A percentile compares a stretch with the other conserved stretches of the same genome.
phyloP scores from a whole-genome alignment of 2,797 vertebrate species.

The Sandelia bainsii region DNA sequence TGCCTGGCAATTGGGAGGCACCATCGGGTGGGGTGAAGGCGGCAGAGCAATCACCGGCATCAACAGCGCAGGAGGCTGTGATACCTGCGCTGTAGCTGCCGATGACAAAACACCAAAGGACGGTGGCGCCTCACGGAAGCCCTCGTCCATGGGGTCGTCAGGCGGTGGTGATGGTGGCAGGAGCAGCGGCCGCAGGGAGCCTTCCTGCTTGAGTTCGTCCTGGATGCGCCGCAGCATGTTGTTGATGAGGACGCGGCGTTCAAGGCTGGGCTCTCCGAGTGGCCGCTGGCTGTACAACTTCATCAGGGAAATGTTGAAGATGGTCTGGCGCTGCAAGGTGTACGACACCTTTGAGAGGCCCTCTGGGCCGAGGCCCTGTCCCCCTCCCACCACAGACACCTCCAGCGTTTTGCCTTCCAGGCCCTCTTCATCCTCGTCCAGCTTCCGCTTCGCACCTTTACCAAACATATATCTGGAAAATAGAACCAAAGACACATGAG shows the following conservation, averaged over 20 bases:
- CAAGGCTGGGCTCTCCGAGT: constrained; percentile 93
- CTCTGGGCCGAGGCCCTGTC: constrained; percentile 82
- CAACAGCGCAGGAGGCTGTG: constrained; percentile 81
- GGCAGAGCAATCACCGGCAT: constrained; percentile 77
- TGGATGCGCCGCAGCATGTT: constrained; percentile 98
- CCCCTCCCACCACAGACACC: constrained; percentile 82
- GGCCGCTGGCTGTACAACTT: constrained; percentile 97
- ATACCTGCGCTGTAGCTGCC: constrained; percentile 78
- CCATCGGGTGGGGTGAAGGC: constrained; percentile 88
- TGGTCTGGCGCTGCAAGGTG: constrained; percentile 98
- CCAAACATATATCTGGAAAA: constrained; percentile 98
- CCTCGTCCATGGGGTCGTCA: constrained; percentile 87
- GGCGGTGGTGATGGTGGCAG: constrained; percentile 88
- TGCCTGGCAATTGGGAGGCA: constrained; percentile 82
- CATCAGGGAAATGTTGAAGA: constrained; percentile 99
- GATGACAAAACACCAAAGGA: constrained; percentile 86
- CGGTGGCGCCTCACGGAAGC: constrained; percentile 90
- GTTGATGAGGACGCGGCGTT: constrained; percentile 97
- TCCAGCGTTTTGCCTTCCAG: constrained; percentile 98
- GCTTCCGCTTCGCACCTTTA: constrained; percentile 99
- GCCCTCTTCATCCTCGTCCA: constrained; percentile 99
- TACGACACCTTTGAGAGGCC: constrained; percentile 97
- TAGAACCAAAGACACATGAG: neutral
- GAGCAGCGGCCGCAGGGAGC: constrained; percentile 90
- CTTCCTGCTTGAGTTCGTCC: constrained; percentile 96